Evolutionary conservation across 2,888 invertebrate species (phyloP).

Genomic region (Fragum whitleyi): DNA sequence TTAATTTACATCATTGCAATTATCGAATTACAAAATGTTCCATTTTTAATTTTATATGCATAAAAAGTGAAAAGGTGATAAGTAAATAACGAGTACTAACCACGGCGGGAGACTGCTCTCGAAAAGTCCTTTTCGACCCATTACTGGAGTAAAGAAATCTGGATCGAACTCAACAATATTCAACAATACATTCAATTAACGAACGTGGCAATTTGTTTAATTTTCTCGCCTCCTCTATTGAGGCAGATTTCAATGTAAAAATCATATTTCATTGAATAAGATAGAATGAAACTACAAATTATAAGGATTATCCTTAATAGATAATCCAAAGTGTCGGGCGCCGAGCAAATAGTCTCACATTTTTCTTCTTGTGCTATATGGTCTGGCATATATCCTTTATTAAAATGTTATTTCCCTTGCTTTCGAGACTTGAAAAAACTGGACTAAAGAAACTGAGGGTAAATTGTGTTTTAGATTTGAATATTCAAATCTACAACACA

Average conservation of each 20-base stretch:
- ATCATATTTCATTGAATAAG: slow-evolving; percentile 23
- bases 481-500: too few relatives aligned
- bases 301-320: not conserved
- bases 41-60: too few relatives aligned
- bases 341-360: too few relatives aligned
- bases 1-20: not conserved
- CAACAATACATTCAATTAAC: slow-evolving; percentile 50
- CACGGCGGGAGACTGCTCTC: not conserved
- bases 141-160: slow-evolving; percentile 23
- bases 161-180: not conserved
- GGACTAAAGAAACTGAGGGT: too few relatives aligned
- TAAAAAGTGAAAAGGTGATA: not conserved
- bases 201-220: slow-evolving; percentile 48
- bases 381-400: too few relatives aligned
- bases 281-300: slow-evolving; percentile 1
- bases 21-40: too few relatives aligned
- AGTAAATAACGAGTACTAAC: slow-evolving; percentile 6
- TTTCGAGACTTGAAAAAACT: too few relatives aligned
- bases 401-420: too few relatives aligned
- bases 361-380: too few relatives aligned
- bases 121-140: not conserved
- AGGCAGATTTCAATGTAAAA: slow-evolving; percentile 35
- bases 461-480: too few relatives aligned
- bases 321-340: not conserved
- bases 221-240: slow-evolving; percentile 50